phyloP scores from a whole-genome alignment of 2,797 vertebrate genomes.

The Coregonus ussuriensis region DNA sequence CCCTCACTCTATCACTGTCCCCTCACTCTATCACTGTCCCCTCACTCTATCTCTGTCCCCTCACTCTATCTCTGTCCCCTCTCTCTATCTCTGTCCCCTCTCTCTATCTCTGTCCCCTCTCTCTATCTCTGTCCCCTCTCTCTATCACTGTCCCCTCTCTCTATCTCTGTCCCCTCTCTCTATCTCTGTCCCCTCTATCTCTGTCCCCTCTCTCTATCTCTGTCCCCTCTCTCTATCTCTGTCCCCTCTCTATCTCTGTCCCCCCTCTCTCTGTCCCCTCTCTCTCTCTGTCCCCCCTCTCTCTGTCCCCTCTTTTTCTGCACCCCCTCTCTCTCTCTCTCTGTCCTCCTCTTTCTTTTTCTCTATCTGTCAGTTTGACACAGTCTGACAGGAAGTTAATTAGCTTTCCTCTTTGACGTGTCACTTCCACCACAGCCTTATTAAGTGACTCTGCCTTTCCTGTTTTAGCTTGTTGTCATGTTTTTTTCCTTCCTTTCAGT shows the following conservation, averaged over 20 bases:
- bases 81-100: not conserved
- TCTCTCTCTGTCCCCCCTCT: no score
- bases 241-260: not conserved
- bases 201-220: not conserved
- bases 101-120: no score
- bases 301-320: no score
- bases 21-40: not conserved
- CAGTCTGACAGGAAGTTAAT: slow-evolving; percentile 40
- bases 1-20: not conserved
- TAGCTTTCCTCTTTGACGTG: slow-evolving; percentile 25
- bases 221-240: not conserved
- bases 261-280: no score
- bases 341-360: not conserved
- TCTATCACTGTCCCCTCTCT: no score
- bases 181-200: not conserved
- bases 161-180: not conserved
- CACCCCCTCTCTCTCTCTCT: slow-evolving; percentile 7
- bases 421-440: slow-evolving; percentile 32
- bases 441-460: slow-evolving; percentile 31
- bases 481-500: not conserved
- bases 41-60: not conserved
- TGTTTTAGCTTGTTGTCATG: not conserved
- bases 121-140: no score
- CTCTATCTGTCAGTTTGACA: slow-evolving; percentile 21
- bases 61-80: not conserved